A percentile compares a stretch with the other conserved stretches of the same genome.
Evolutionary conservation across 37 sponge, comb jelly and placozoan genomes (phyloP).

Genomic region (Beroe forskalii): DNA sequence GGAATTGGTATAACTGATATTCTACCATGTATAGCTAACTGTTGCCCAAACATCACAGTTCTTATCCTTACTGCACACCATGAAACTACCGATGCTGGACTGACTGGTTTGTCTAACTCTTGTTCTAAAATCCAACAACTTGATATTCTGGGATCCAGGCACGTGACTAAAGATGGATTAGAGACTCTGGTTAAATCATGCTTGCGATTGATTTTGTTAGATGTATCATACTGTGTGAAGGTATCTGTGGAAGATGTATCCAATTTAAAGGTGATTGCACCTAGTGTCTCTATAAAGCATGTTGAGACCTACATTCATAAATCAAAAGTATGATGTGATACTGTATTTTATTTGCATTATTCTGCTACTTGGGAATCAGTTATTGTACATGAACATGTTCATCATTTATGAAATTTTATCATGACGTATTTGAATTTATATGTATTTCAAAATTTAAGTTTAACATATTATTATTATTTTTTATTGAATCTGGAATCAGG

Average conservation of each 20-base stretch:
- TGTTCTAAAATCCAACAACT: constrained; percentile 8
- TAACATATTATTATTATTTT: no score
- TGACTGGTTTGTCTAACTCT: not conserved
- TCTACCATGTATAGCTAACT: not conserved
- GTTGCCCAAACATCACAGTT: constrained; percentile 4
- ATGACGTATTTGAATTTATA: no score
- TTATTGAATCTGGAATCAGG: no score
- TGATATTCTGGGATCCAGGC: not conserved
- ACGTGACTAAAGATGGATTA: not conserved
- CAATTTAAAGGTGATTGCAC: not conserved
- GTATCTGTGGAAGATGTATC: not conserved
- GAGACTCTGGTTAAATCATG: not conserved
- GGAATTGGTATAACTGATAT: not conserved
- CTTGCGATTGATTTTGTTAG: not conserved
- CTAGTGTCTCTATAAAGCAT: constrained; percentile 17
- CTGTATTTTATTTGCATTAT: no score
- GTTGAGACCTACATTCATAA: not conserved
- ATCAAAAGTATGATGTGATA: not conserved
- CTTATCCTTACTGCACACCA: constrained; percentile 34
- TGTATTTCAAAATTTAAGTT: no score
- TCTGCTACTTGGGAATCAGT: no score
- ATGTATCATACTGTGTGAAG: constrained; percentile 30
- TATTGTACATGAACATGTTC: no score
- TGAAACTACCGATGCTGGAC: constrained; percentile 41
- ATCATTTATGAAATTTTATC: no score